Percentiles rank a stretch among this genome's conserved stretches.
Conservation (phyloP, 2,113 vertebrate genomes). For the Cyphomyrus discorhynchus region DNA sequence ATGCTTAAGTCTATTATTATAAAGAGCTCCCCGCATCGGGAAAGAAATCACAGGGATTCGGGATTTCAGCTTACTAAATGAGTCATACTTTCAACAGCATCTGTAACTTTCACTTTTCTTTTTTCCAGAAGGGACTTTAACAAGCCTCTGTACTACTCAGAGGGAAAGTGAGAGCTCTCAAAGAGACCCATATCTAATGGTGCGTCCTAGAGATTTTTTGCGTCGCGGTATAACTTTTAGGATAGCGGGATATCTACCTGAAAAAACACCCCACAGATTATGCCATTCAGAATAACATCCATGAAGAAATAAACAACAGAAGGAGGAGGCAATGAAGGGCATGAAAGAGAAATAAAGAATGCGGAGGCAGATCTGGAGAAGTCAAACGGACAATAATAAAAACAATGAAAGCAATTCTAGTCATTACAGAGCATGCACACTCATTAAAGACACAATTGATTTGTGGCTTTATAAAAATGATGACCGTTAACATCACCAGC, state of each 20-base stretch:
- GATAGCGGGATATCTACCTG: neutral
- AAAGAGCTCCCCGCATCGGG: neutral
- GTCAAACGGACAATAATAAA: neutral
- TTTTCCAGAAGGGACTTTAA: neutral
- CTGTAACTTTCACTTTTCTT: neutral
- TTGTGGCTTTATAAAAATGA: neutral
- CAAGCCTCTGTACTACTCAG: neutral
- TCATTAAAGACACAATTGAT: neutral
- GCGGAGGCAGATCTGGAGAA: neutral
- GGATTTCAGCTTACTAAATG: neutral
- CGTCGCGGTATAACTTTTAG: neutral
- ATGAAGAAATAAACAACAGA: neutral
- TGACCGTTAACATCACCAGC: neutral
- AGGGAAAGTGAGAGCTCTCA: neutral
- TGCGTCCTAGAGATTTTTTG: neutral
- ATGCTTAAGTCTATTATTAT: neutral
- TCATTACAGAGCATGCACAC: neutral
- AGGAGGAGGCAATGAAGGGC: neutral
- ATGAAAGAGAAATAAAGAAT: neutral
- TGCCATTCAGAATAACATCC: neutral
- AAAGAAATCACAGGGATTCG: neutral
- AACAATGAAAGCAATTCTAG: neutral
- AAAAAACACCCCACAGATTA: neutral
- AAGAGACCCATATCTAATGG: neutral
- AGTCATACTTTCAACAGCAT: neutral